Evolutionary conservation across 23 tunicate genomes (phyloP), one percentile per base, ranked within the genome.

Genomic region (Pegea sp.): DNA sequence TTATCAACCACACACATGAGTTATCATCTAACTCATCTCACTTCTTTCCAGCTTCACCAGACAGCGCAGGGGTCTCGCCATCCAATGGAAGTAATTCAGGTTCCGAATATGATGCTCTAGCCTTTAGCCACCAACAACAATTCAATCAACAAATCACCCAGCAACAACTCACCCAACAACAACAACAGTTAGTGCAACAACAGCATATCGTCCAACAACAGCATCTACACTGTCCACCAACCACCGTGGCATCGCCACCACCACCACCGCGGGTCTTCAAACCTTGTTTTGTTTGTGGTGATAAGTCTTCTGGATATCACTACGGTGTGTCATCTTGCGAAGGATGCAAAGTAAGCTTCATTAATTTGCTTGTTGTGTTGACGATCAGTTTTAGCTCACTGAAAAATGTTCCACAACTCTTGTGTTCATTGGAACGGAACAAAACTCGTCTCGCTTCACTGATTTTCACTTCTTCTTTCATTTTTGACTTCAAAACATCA

Each of bases 201-300:
- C 46, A 16, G 11, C 46, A 38, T 16, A 38, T 38, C 46, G 13
- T 8, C 13, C 46, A 38, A 16, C 13, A 16, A 8, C 16, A 8
- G 13, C 46, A 38, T 16, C 13, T 11, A 8, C 16, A 38, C 46
- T 16, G 46, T 11, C 46, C 46, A 11, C 46, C 95, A 4, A 11
- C 46, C 13, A 16, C 46, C 13, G 13, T 16, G 13, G 13, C 11
- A 16, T 73, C 95, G 2, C 95, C 95, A 5, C 95, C 93, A 5
- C 93, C 95, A 1, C 95, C 95, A 18, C 95, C 95, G 5, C 32
- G 95, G n/a, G 65, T 64, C 4, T 84, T 69, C 76, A 84, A 84
- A 48, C 95, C 95, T 0, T 84, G 95, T 43, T 84, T 84, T 42
- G 95, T 84, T 38, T 84, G 95, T 38, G 95, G 95, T 11, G 95